phyloP scores from a whole-genome alignment of 2,797 vertebrate species.

The Calcarius lapponicus region DNA sequence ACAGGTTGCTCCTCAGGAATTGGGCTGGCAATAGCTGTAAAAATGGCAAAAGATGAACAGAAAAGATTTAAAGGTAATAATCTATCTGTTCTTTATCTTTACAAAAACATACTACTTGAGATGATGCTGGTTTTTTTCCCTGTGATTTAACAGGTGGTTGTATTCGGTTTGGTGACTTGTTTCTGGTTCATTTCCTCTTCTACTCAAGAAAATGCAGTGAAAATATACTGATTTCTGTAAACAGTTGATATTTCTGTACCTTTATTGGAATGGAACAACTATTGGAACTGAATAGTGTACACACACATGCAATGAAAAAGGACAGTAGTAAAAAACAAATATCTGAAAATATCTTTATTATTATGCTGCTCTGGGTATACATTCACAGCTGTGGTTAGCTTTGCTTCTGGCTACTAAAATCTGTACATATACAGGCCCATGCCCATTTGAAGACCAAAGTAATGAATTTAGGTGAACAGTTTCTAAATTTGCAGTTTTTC shows the following conservation, averaged over 20 bases:
- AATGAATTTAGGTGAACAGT: neutral
- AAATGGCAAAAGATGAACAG: constrained; percentile 86
- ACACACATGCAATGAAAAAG: neutral
- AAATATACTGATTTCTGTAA: neutral
- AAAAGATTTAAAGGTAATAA: constrained; percentile 88
- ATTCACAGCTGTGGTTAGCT: neutral
- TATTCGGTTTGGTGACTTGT: neutral
- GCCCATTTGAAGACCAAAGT: neutral
- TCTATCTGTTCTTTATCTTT: neutral
- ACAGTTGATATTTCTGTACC: neutral
- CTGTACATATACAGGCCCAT: fast-evolving
- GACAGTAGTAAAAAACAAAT: neutral
- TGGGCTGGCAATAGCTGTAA: constrained; percentile 82
- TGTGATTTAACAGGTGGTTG: neutral
- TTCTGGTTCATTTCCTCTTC: neutral
- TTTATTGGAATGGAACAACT: neutral
- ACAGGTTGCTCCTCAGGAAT: constrained; percentile 90
- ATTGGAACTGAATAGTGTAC: neutral
- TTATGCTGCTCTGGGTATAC: neutral
- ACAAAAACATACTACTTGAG: neutral
- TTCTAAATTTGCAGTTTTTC: neutral
- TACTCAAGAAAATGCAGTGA: neutral
- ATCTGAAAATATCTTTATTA: neutral
- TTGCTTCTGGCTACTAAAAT: neutral
- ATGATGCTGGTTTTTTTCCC: neutral